phyloP scores from a whole-genome alignment of 2,797 vertebrate species.

The Neoniphon sammara region DNA sequence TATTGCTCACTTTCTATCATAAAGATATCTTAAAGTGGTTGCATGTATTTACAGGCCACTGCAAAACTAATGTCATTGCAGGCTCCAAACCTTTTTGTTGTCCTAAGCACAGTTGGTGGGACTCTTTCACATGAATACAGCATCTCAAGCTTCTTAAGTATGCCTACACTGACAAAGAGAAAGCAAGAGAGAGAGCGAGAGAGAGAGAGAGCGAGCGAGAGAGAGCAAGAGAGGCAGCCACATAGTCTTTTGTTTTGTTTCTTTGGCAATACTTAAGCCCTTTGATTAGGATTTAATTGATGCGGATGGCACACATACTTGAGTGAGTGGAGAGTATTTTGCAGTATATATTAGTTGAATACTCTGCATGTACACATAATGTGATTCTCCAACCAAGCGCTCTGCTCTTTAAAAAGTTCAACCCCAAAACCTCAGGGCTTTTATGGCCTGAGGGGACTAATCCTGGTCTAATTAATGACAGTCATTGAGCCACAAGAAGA shows the following conservation, averaged over 20 bases:
- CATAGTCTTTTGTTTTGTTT: conserved; percentile 65
- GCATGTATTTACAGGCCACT: conserved; percentile 12
- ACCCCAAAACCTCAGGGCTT: conserved; percentile 19
- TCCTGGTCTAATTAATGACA: conserved; percentile 44
- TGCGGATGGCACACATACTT: conserved; percentile 63
- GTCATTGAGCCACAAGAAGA: conserved; percentile 39
- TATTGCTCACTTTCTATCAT: background rate
- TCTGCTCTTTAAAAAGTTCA: conserved; percentile 45
- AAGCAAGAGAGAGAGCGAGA: conserved; percentile 19
- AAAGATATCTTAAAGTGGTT: conserved; percentile 28
- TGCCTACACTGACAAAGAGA: conserved; percentile 45
- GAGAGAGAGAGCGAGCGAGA: conserved; percentile 38
- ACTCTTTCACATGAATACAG: conserved; percentile 57
- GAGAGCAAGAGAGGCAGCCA: conserved; percentile 3
- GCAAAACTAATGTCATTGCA: conserved; percentile 32
- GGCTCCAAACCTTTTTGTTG: conserved; percentile 40
- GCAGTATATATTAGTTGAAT: conserved; percentile 45
- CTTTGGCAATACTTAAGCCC: conserved; percentile 41
- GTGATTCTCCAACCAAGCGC: conserved; percentile 37
- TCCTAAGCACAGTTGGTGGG: conserved; percentile 56
- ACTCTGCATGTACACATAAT: conserved; percentile 54
- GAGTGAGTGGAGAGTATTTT: conserved; percentile 48
- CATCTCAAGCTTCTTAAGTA: conserved; percentile 55
- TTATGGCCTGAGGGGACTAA: conserved; percentile 37
- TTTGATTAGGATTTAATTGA: conserved; percentile 66